These are phyloP conservation scores for Macrobrachium nipponense DNA, from an alignment of 1,140 invertebrate species.

Conservation along the genomic window DNA sequence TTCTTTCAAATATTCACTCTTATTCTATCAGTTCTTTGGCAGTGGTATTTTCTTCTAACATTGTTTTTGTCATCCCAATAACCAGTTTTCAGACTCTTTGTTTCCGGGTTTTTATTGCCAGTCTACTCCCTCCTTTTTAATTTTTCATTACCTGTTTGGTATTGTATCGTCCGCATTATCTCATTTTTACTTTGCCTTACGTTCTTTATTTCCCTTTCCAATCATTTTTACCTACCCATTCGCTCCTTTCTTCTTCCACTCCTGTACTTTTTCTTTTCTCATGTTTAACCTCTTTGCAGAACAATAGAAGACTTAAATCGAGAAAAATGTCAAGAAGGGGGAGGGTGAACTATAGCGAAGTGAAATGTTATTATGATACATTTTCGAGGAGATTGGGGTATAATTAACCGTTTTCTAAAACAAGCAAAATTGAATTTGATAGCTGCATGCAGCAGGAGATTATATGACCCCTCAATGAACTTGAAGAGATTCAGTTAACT, in stretches of 20 bases:
- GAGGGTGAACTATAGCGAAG: neutral
- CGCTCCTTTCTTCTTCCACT: neutral
- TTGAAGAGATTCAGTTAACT: no score
- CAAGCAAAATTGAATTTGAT: no score
- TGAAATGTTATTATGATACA: no score
- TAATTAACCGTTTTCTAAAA: no score
- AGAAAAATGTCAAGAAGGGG: neutral
- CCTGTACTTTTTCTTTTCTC: neutral
- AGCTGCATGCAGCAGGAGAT: no score
- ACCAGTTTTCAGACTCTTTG: no score
- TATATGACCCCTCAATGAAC: no score
- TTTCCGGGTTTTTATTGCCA: neutral
- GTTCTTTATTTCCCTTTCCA: neutral
- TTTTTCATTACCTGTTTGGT: neutral
- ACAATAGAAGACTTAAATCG: no score
- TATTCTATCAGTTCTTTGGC: neutral
- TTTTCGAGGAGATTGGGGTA: no score
- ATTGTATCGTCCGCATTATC: no score
- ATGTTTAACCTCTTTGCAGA: neutral
- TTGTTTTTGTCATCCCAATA: neutral
- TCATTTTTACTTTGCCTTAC: neutral
- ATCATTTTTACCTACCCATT: neutral
- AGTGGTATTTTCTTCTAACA: neutral
- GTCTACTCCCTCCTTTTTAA: neutral
- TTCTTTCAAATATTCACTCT: neutral